Percentiles rank a stretch among this genome's conserved stretches.
These are phyloP conservation scores for Tricholaema leucomelas DNA, from an alignment of 2,113 vertebrate species.

Conservation along the genomic window DNA sequence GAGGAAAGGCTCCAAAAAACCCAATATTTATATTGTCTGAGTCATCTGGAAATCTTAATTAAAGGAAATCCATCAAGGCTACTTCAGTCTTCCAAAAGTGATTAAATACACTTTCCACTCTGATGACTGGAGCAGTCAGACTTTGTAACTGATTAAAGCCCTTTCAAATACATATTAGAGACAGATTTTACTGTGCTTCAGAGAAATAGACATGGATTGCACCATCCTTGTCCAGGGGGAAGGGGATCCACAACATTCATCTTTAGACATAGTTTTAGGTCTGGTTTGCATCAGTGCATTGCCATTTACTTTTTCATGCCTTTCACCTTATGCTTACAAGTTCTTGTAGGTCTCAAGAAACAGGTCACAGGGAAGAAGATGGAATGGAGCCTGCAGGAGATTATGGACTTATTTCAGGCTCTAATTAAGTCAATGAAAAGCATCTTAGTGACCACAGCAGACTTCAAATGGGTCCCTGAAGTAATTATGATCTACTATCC, in stretches of 20 bases:
- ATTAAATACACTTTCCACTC: not conserved
- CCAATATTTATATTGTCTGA: conserved; percentile 9
- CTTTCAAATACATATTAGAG: not conserved
- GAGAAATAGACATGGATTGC: rapidly evolving
- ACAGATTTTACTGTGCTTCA: not conserved
- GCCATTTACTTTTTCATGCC: not conserved
- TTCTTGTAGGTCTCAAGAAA: not conserved
- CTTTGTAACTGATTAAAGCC: conserved; percentile 4
- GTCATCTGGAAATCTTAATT: conserved; percentile 22
- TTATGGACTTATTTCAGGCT: not conserved
- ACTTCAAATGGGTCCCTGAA: not conserved
- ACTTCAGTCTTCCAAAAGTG: conserved; percentile 6
- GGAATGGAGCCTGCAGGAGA: not conserved
- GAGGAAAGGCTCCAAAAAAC: not conserved
- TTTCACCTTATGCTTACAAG: not conserved
- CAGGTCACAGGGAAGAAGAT: not conserved
- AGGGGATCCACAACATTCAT: not conserved
- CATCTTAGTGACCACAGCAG: not conserved
- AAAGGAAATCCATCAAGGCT: conserved; percentile 17
- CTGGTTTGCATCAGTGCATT: not conserved
- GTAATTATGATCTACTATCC: not conserved
- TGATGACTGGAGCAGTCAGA: not conserved
- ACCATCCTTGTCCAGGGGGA: not conserved
- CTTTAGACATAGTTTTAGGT: not conserved
- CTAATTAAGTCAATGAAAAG: not conserved